phyloP scores from a whole-genome alignment of 1,140 invertebrate genomes.

The Choristoneura fumiferana region DNA sequence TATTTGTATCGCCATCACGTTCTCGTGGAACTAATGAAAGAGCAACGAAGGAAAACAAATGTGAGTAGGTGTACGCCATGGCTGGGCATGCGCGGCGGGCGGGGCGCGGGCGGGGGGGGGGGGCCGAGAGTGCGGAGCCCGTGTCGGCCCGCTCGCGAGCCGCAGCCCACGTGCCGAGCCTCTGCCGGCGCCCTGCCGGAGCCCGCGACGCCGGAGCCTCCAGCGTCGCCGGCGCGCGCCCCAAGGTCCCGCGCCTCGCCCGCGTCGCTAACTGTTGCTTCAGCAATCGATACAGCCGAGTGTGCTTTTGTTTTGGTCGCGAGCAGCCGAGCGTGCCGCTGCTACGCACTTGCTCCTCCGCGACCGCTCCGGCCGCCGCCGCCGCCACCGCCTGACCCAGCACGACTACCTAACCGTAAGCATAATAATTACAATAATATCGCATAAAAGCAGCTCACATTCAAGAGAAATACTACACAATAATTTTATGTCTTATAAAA shows the following conservation, averaged over 20 bases:
- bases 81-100: slow-evolving; percentile 42
- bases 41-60: slow-evolving; percentile 8
- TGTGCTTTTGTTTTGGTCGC: slow-evolving; percentile 61
- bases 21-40: too few species aligned
- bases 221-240: background rate
- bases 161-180: background rate
- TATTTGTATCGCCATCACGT: too few species aligned
- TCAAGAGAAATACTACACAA: too few species aligned
- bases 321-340: slow-evolving; percentile 16
- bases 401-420: background rate
- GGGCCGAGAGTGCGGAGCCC: background rate
- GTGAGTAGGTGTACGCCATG: slow-evolving; percentile 3
- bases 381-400: background rate
- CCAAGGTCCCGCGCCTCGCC: background rate
- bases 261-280: slow-evolving; percentile 49
- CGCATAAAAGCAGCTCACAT: too few species aligned
- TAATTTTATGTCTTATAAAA: too few species aligned
- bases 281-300: slow-evolving; percentile 43
- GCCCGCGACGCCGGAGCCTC: too few species aligned
- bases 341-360: background rate
- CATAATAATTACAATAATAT: background rate
- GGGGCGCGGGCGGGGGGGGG: background rate
- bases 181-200: too few species aligned
- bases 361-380: background rate
- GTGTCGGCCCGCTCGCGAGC: slow-evolving; percentile 2